A percentile compares a stretch with the other conserved stretches of the same genome.
Conservation (phyloP, 2,888 invertebrate species). For the Brenthis daphne region DNA sequence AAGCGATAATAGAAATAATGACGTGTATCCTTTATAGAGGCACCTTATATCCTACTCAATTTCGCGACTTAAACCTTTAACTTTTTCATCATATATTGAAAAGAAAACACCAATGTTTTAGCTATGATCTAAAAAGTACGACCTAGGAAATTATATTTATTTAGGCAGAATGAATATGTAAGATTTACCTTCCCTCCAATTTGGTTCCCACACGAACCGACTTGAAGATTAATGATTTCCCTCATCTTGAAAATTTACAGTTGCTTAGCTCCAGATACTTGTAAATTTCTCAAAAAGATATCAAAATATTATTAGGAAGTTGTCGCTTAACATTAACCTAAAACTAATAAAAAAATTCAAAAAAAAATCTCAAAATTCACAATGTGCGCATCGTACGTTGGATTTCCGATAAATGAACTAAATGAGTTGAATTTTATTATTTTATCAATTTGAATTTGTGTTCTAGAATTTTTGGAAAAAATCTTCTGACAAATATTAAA, state of each 20-base stretch:
- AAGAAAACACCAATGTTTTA: too few relatives aligned
- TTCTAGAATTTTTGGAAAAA: neutral
- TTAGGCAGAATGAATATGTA: too few relatives aligned
- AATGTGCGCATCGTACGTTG: constrained; percentile 65
- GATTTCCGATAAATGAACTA: constrained; percentile 57
- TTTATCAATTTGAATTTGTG: neutral
- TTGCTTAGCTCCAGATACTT: constrained; percentile 50
- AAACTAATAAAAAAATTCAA: constrained; percentile 58
- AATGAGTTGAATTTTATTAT: neutral
- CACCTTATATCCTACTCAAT: too few relatives aligned
- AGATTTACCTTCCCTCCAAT: constrained; percentile 88
- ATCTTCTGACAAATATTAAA: constrained; percentile 43
- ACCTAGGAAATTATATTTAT: too few relatives aligned
- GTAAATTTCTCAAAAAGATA: constrained; percentile 62
- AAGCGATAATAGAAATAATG: too few relatives aligned
- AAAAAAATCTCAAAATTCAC: constrained; percentile 49
- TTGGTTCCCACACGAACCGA: constrained; percentile 82
- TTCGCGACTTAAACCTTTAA: too few relatives aligned
- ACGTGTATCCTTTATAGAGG: too few relatives aligned
- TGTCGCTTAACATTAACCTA: constrained; percentile 77
- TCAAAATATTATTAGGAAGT: constrained; percentile 53
- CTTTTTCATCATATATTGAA: too few relatives aligned
- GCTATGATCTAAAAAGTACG: too few relatives aligned
- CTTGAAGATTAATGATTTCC: constrained; percentile 91
- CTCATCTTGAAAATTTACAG: constrained; percentile 80